Conservation (phyloP, 2,797 vertebrate species). For the Neopelma chrysocephalum region DNA sequence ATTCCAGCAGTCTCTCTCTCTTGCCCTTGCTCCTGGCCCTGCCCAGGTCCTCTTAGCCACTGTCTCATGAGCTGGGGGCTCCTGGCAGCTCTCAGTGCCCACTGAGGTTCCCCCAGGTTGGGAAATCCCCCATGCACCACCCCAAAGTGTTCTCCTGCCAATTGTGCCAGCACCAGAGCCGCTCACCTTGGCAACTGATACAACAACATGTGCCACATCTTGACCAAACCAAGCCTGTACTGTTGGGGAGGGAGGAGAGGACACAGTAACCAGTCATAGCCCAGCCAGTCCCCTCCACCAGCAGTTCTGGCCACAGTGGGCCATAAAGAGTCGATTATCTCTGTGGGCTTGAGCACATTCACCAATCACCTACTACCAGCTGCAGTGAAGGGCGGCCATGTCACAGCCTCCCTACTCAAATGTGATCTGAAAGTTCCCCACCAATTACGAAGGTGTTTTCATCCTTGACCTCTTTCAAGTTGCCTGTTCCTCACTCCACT, state of each 20-base stretch:
- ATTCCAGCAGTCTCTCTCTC: not conserved
- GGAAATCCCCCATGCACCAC: not conserved
- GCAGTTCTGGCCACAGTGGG: not conserved
- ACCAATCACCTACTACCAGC: not conserved
- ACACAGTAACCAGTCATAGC: not conserved
- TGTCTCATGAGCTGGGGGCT: not conserved
- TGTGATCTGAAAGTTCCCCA: not conserved
- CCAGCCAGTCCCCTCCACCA: not conserved
- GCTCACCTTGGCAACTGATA: not conserved
- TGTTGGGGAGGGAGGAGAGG: not conserved
- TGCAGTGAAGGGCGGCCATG: not conserved
- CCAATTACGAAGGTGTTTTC: conserved; percentile 12
- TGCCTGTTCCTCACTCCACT: not conserved
- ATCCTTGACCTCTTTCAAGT: conserved; percentile 42
- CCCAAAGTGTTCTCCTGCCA: not conserved
- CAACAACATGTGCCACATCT: not conserved
- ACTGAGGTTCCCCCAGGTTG: not conserved
- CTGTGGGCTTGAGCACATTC: not conserved
- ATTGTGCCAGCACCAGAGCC: not conserved
- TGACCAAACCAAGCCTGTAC: not conserved
- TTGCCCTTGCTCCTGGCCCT: not conserved
- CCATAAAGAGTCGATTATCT: not conserved
- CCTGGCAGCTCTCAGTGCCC: not conserved
- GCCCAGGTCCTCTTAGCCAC: not conserved
- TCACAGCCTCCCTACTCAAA: not conserved